Evolutionary conservation across 1,140 invertebrate genomes (phyloP).

Genomic region (Drosophila busckii): DNA sequence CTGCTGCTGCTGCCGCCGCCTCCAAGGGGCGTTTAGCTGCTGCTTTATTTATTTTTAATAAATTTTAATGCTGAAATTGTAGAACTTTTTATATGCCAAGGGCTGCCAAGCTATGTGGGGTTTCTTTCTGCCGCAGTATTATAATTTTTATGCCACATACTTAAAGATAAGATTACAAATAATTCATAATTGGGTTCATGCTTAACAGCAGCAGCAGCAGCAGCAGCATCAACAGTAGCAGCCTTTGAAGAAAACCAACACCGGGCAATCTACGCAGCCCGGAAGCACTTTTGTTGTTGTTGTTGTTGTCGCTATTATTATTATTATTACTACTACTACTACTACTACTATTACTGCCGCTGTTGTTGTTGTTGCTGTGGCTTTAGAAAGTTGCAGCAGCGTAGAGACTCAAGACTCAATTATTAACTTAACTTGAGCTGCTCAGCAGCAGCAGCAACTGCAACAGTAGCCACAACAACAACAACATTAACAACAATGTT

Average conservation of each 20-base stretch:
- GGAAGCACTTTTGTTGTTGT: slow-evolving; percentile 28
- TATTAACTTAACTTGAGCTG: slow-evolving; percentile 24
- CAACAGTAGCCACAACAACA: not conserved
- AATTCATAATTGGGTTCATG: slow-evolving; percentile 67
- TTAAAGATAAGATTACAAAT: slow-evolving; percentile 71
- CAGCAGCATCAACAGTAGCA: slow-evolving; percentile 17
- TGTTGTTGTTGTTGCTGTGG: not conserved
- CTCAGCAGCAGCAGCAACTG: slow-evolving; percentile 4
- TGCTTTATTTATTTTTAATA: slow-evolving; percentile 71
- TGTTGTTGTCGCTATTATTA: not conserved
- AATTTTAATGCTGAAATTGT: slow-evolving; percentile 73
- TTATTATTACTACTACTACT: not conserved
- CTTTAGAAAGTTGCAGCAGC: slow-evolving; percentile 15
- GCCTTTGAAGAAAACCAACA: slow-evolving; percentile 34
- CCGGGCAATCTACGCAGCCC: slow-evolving; percentile 28
- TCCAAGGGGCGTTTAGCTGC: slow-evolving; percentile 17
- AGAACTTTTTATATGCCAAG: slow-evolving; percentile 34
- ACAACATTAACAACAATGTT: too few relatives aligned
- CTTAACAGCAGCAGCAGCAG: slow-evolving; percentile 29
- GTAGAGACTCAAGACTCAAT: slow-evolving; percentile 8
- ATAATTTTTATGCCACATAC: slow-evolving; percentile 69
- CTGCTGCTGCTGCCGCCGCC: too few relatives aligned
- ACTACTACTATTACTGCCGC: not conserved
- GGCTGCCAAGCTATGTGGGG: slow-evolving; percentile 40
- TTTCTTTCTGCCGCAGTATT: slow-evolving; percentile 59